Evolutionary conservation across 2,888 invertebrate species (phyloP).

Genomic region (Drosophila acutilabella): DNA sequence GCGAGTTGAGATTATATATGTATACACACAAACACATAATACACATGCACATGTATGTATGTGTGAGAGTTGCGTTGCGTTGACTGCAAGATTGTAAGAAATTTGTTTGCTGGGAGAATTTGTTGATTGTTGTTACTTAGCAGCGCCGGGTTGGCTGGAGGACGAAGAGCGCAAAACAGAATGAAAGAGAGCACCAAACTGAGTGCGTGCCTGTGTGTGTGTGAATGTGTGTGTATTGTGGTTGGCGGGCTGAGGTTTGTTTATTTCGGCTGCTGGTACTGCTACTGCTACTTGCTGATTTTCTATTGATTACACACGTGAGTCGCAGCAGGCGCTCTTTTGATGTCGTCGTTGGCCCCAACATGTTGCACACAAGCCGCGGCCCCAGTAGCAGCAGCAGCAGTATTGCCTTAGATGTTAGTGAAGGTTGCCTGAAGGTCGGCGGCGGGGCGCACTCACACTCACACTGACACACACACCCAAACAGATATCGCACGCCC

Average conservation of each 20-base stretch:
- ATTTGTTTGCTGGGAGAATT: slow-evolving; percentile 60
- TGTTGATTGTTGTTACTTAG: slow-evolving; percentile 82
- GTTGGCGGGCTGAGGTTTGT: slow-evolving; percentile 50
- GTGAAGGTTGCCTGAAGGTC: slow-evolving; percentile 85
- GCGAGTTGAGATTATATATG: slow-evolving; percentile 20
- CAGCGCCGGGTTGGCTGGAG: slow-evolving; percentile 58
- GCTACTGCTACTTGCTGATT: slow-evolving; percentile 34
- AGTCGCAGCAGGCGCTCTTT: slow-evolving; percentile 32
- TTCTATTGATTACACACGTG: slow-evolving; percentile 82
- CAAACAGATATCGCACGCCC: slow-evolving; percentile 12
- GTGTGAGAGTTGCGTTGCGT: slow-evolving; percentile 12
- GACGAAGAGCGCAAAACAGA: slow-evolving; percentile 18
- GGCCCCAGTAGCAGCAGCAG: slow-evolving; percentile 14
- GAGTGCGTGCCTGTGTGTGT: slow-evolving; percentile 7
- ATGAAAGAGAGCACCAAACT: not conserved
- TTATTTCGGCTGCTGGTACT: slow-evolving; percentile 53
- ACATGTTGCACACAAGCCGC: slow-evolving; percentile 55
- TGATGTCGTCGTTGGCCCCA: slow-evolving; percentile 47
- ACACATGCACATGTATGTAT: not conserved
- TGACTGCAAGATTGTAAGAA: slow-evolving; percentile 37
- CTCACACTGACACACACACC: slow-evolving; percentile 9
- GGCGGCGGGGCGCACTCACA: slow-evolving; percentile 66
- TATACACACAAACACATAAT: not conserved
- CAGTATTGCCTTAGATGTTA: slow-evolving; percentile 42
- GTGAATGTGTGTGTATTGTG: slow-evolving; percentile 15